These are phyloP conservation scores for Podilymbus podiceps DNA, from an alignment of 2,113 vertebrate species.

Conservation along the genomic window DNA sequence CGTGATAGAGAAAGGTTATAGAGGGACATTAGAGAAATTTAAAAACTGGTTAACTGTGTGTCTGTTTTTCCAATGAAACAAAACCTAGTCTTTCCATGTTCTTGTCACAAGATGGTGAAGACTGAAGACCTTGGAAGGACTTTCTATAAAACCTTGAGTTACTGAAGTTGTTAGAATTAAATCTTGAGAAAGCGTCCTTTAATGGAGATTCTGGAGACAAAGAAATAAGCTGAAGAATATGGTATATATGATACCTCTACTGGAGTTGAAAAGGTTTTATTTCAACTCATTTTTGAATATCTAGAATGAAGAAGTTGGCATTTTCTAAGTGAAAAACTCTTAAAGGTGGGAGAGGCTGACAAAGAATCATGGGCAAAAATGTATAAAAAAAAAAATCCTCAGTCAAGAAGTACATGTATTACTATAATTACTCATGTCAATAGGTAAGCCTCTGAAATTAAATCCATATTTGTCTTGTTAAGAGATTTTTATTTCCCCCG, in stretches of 20 bases:
- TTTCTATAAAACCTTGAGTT: neutral
- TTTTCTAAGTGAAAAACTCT: neutral
- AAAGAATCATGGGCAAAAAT: neutral
- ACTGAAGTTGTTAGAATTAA: neutral
- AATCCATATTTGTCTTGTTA: neutral
- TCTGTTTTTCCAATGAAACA: neutral
- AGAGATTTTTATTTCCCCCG: neutral
- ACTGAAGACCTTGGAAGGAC: neutral
- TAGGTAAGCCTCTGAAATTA: neutral
- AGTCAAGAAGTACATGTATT: neutral
- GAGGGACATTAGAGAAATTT: neutral
- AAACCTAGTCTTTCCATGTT: neutral
- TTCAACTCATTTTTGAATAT: neutral
- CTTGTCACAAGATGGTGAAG: neutral
- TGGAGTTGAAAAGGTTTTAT: neutral
- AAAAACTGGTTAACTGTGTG: neutral
- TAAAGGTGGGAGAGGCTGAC: neutral
- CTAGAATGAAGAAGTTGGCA: neutral
- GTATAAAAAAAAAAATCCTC: neutral
- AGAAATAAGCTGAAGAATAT: neutral
- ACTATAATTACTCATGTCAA: neutral
- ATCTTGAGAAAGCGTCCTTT: neutral
- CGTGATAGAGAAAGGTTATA: neutral
- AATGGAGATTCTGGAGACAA: neutral
- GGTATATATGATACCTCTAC: neutral